Conservation (phyloP, 2,797 vertebrate genomes). For the Masticophis lateralis region DNA sequence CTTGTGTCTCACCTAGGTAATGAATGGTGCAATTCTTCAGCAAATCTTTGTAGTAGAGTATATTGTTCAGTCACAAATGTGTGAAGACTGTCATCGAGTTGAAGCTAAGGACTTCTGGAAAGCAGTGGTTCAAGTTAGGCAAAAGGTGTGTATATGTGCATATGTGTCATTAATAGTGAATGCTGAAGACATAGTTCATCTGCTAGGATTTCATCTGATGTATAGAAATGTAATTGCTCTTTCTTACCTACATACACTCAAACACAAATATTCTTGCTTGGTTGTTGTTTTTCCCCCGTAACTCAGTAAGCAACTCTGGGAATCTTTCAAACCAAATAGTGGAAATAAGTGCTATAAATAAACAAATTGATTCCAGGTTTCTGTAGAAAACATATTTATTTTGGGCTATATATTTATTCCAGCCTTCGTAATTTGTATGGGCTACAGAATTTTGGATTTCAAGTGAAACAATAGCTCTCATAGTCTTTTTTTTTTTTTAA, state of each 20-base stretch:
- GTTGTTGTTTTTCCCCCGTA: background rate
- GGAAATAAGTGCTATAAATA: background rate
- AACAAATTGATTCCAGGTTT: background rate
- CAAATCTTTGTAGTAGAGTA: slow-evolving; percentile 96
- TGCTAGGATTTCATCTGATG: background rate
- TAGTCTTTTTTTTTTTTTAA: background rate
- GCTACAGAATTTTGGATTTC: background rate
- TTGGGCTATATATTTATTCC: background rate
- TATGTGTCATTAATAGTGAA: background rate
- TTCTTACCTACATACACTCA: background rate
- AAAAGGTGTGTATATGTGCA: slow-evolving; percentile 80
- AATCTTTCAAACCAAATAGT: background rate
- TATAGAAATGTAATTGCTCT: background rate
- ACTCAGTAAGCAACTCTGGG: background rate
- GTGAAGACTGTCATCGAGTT: slow-evolving; percentile 94
- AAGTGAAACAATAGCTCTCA: background rate
- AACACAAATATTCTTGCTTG: background rate
- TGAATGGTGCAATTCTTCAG: slow-evolving; percentile 95
- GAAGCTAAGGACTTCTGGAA: slow-evolving; percentile 99
- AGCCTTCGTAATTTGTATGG: background rate
- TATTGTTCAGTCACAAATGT: slow-evolving; percentile 88
- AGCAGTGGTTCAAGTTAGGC: slow-evolving; percentile 92
- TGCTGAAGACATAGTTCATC: background rate
- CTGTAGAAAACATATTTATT: background rate
- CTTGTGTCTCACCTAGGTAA: slow-evolving; percentile 76